Percentiles rank a stretch among this genome's conserved stretches.
Evolutionary conservation across 2,113 vertebrate species (phyloP).

Genomic region (Ranitomeya variabilis): DNA sequence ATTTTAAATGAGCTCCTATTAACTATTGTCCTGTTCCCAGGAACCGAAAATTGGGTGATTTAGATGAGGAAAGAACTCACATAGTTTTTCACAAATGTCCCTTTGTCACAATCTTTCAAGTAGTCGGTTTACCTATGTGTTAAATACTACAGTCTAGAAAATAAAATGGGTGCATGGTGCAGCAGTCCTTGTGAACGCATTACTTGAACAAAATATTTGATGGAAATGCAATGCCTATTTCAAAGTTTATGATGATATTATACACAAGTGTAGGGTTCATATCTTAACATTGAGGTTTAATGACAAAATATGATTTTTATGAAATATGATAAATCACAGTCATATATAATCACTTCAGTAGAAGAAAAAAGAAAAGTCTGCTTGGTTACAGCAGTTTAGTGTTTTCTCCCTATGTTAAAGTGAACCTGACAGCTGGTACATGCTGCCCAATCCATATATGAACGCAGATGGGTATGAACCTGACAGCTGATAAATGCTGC

Average conservation of each 20-base stretch:
- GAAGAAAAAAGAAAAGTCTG: background rate
- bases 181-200: background rate
- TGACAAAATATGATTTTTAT: background rate
- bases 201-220: background rate
- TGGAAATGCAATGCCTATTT: background rate
- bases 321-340: background rate
- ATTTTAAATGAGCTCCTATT: conserved; percentile 38
- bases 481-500: too few species aligned
- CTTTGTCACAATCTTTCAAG: conserved; percentile 1
- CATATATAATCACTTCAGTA: background rate
- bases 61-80: conserved; percentile 13
- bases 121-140: conserved; percentile 1
- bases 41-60: conserved; percentile 38
- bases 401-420: too few species aligned
- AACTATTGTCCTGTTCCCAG: conserved; percentile 44
- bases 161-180: background rate
- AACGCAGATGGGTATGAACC: too few species aligned
- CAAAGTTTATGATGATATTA: background rate
- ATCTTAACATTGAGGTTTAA: background rate
- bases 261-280: background rate
- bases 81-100: conserved; percentile 4
- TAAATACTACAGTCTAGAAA: background rate
- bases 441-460: too few species aligned
- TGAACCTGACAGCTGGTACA: too few species aligned
- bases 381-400: background rate